Percentiles rank a stretch among this genome's conserved stretches.
Evolutionary conservation across 2,113 vertebrate species (phyloP).

Genomic region (Guaruba guarouba): DNA sequence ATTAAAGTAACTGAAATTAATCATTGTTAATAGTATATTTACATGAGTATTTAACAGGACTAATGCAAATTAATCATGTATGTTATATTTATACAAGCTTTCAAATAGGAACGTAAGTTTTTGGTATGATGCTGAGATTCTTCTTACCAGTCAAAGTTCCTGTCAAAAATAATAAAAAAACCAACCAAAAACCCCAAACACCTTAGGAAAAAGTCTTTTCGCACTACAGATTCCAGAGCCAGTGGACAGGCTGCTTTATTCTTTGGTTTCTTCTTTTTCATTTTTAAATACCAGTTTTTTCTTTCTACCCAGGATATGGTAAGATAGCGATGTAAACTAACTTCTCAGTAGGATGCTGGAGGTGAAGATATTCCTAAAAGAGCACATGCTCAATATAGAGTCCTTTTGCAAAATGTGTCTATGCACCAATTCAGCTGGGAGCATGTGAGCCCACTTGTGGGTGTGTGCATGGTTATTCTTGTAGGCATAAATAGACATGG

Average conservation of each 20-base stretch:
- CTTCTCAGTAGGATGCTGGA: background rate
- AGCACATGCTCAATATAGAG: background rate
- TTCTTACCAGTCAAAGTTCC: background rate
- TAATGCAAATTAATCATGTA: background rate
- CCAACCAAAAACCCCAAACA: background rate
- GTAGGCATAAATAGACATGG: background rate
- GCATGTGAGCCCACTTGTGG: background rate
- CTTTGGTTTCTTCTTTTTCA: background rate
- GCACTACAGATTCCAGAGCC: background rate
- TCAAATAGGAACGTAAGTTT: background rate
- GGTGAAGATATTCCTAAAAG: background rate
- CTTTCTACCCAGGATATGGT: background rate
- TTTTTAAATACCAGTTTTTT: background rate
- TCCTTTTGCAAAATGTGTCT: background rate
- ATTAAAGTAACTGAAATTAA: background rate
- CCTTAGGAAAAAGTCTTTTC: background rate
- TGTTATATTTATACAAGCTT: background rate
- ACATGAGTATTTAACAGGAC: background rate
- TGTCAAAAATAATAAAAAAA: background rate
- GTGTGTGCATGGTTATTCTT: background rate
- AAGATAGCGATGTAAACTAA: background rate
- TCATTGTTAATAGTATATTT: background rate
- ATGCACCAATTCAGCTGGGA: background rate
- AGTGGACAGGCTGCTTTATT: background rate
- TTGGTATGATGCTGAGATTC: background rate